Evolutionary conservation across 2,797 vertebrate species (phyloP), one percentile per base, ranked within the genome.

Genomic region (Bryconaethiops microstoma): DNA sequence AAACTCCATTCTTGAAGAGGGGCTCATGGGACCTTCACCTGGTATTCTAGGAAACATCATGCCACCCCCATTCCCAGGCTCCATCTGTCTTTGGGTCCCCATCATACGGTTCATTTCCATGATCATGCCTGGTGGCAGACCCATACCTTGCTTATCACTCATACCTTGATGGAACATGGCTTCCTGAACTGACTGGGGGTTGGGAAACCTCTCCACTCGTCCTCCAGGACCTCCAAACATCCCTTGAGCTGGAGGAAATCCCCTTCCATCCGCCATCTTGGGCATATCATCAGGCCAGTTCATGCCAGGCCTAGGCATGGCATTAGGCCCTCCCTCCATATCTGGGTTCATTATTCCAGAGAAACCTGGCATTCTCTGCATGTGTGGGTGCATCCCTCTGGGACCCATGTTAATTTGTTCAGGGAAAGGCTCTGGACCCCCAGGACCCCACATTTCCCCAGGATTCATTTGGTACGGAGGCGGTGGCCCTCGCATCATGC

Each of bases 1-100:
- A 85, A 96, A 96, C 84, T 98, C 97, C 17, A 97, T 96, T 89
- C 98, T 91, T 8, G 97, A 96, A 16, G 97, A 97, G 12, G 97
- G 98, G 88, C 98, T 99, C 96, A 99, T 96, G 0, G 97, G 97
- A 85, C 97, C 96, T 87, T 99, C 98, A 7, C 93, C 95, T 0
- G 97, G 96, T 94, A 98, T 96, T 86, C 97, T 96, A 70, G 97
- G 96, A 92, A 99, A 99, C 90, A 99, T 96, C 90, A 99, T 96
- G 64, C 96, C 96, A 88, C 94, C 94, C 29, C 93, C 92, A 79
- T 91, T 96, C 39, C 96, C 97, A 19, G 97, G 96, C 88, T 99
- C 98, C 95, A 98, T 94, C 83, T 95, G 92, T 92, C 97, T 96
- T 92, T 99, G 98, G 81, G 95, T 94, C 29, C 95, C 93, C 90